Evolutionary conservation across 2,797 vertebrate species (phyloP).

Genomic region (Smutsia temminckii): DNA sequence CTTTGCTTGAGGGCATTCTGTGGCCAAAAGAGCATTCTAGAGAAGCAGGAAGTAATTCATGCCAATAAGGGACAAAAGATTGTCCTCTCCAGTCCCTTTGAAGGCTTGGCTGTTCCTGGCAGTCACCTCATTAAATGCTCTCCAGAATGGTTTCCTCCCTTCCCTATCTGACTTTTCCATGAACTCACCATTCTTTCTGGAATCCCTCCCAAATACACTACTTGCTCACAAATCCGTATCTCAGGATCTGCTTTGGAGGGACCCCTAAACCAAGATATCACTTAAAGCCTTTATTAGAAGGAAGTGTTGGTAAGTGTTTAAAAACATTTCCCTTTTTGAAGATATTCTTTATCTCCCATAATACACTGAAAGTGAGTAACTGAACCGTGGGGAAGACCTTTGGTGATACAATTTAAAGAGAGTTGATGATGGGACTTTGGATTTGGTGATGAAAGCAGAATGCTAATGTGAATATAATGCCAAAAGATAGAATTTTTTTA

Average conservation of each 20-base stretch:
- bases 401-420: conserved; percentile 7
- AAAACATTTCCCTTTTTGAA: neutral
- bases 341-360: neutral
- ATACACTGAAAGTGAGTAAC: neutral
- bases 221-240: neutral
- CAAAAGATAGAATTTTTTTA: neutral
- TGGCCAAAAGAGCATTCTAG: neutral
- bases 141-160: neutral
- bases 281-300: neutral
- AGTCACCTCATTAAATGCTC: neutral
- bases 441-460: conserved; percentile 32
- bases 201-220: neutral
- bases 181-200: neutral
- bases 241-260: neutral
- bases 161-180: neutral
- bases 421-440: neutral
- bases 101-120: neutral
- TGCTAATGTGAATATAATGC: neutral
- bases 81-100: neutral
- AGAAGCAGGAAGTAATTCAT: neutral
- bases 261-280: neutral
- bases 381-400: neutral
- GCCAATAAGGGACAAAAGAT: neutral
- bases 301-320: neutral
- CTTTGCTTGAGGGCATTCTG: neutral